Conservation (phyloP, 2,888 invertebrate genomes). For the Drosophila testacea region DNA sequence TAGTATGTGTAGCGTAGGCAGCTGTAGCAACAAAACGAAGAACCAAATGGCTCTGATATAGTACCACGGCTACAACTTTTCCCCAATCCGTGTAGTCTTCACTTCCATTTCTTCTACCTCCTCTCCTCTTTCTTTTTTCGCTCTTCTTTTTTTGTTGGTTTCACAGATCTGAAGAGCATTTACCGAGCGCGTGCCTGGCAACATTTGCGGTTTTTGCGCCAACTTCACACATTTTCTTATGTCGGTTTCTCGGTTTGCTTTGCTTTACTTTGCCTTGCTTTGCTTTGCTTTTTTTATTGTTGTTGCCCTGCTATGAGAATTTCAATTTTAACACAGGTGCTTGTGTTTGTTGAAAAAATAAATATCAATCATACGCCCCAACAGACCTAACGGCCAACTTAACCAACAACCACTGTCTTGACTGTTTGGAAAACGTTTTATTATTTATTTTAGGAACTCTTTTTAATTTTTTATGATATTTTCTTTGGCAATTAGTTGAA, state of each 20-base stretch:
- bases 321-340: slow-evolving; percentile 76
- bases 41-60: slow-evolving; percentile 55
- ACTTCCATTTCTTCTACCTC: slow-evolving; percentile 16
- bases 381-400: slow-evolving; percentile 32
- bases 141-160: slow-evolving; percentile 35
- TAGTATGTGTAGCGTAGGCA: slow-evolving; percentile 35
- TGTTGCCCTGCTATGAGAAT: slow-evolving; percentile 70
- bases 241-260: slow-evolving; percentile 52
- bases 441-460: slow-evolving; percentile 34
- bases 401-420: slow-evolving; percentile 18
- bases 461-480: slow-evolving; percentile 54
- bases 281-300: slow-evolving; percentile 40
- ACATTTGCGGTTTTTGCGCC: slow-evolving; percentile 79
- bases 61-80: slow-evolving; percentile 15
- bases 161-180: slow-evolving; percentile 65
- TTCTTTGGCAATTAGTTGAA: slow-evolving; percentile 59
- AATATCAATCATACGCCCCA: slow-evolving; percentile 78
- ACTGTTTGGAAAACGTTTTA: slow-evolving; percentile 8
- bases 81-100: slow-evolving; percentile 2
- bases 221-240: slow-evolving; percentile 78
- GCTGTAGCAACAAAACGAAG: slow-evolving; percentile 30
- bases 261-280: slow-evolving; percentile 32
- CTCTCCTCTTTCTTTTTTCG: slow-evolving; percentile 7
- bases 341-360: slow-evolving; percentile 76
- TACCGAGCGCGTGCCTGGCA: slow-evolving; percentile 74